phyloP scores from a whole-genome alignment of 2,113 vertebrate species.

The Mesitornis unicolor region DNA sequence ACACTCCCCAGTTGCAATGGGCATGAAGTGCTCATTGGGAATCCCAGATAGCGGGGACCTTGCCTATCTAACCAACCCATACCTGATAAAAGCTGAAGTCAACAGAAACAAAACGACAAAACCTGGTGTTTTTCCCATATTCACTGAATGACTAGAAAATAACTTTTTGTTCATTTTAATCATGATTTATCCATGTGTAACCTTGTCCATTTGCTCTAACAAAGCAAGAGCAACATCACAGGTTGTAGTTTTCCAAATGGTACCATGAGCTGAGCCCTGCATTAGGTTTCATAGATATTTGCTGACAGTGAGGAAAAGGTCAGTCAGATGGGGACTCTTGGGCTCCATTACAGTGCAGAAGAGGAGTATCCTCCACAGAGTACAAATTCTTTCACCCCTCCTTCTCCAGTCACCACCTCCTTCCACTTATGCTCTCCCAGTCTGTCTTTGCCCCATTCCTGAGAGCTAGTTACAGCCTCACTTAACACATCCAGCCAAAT shows the following conservation, averaged over 20 bases:
- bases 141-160: neutral
- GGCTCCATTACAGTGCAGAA: neutral
- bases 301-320: neutral
- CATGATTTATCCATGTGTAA: neutral
- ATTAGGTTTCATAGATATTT: neutral
- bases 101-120: neutral
- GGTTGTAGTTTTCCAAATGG: neutral
- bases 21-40: rapidly evolving
- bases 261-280: neutral
- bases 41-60: neutral
- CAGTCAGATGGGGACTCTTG: neutral
- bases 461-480: neutral
- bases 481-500: neutral
- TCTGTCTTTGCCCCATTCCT: neutral
- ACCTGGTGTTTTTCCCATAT: no score
- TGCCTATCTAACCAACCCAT: neutral
- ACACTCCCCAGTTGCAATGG: neutral
- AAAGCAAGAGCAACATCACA: neutral
- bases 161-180: neutral
- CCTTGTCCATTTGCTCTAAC: neutral
- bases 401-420: neutral
- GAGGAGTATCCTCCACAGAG: neutral
- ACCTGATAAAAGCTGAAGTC: neutral
- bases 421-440: neutral
- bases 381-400: neutral